phyloP scores from a whole-genome alignment of 2,797 vertebrate genomes.

The Scomberomorus guttatus region DNA sequence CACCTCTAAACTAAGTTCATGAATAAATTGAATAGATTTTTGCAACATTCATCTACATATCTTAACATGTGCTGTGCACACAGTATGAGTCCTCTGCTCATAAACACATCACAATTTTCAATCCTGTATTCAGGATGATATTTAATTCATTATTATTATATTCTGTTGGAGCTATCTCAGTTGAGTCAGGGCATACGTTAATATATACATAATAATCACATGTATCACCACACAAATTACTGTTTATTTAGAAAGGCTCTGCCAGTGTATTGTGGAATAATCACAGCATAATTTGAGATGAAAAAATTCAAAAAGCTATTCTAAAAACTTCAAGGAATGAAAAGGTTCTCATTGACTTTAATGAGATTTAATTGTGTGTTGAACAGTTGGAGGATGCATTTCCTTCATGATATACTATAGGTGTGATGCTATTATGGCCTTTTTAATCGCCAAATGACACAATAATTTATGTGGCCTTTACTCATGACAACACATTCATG shows the following conservation, averaged over 20 bases:
- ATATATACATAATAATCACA: background rate
- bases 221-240: background rate
- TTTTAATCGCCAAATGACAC: constrained; percentile 13
- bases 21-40: background rate
- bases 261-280: background rate
- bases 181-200: background rate
- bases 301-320: too few relatives aligned
- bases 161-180: background rate
- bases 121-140: background rate
- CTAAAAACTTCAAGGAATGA: too few relatives aligned
- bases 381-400: background rate
- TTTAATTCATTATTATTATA: background rate
- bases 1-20: background rate
- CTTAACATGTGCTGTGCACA: background rate
- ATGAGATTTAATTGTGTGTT: background rate
- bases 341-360: background rate
- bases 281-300: background rate
- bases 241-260: background rate
- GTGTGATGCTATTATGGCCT: constrained; percentile 11
- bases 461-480: constrained; percentile 12
- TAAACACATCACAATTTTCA: too few relatives aligned
- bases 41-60: background rate
- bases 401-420: background rate
- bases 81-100: too few relatives aligned
- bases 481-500: constrained; percentile 5